phyloP scores from a whole-genome alignment of 1,140 invertebrate genomes.

The Hestina assimilis region DNA sequence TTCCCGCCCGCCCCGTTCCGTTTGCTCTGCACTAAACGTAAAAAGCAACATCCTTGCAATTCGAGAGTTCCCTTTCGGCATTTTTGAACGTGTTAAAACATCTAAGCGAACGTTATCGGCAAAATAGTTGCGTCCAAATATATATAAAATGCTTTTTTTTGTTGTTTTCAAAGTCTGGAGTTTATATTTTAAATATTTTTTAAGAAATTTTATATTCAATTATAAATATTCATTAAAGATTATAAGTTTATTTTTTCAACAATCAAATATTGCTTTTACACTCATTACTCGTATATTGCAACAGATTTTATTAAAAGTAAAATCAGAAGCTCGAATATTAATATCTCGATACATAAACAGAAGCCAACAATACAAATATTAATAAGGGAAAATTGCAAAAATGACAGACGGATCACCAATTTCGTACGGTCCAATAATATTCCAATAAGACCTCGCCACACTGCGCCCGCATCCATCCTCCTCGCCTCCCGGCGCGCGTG shows the following conservation, averaged over 20 bases:
- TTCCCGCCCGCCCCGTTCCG: background rate
- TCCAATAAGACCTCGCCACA: background rate
- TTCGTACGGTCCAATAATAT: background rate
- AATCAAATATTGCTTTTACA: no score
- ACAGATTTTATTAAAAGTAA: no score
- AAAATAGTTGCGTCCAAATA: no score
- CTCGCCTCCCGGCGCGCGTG: slow-evolving; percentile 1
- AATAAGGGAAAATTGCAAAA: background rate
- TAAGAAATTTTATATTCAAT: no score
- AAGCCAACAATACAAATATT: background rate
- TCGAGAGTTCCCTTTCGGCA: background rate
- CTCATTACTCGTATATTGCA: no score
- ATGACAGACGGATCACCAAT: background rate
- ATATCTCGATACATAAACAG: no score
- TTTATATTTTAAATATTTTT: background rate
- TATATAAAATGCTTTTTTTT: no score
- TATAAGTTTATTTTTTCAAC: no score
- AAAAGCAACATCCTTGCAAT: background rate
- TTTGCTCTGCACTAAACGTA: background rate
- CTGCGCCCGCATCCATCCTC: background rate
- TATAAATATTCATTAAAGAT: no score
- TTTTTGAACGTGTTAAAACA: background rate
- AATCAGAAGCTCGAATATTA: no score
- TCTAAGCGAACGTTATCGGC: background rate
- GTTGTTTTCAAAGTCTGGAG: no score